Percentiles rank a stretch among this genome's conserved stretches.
Evolutionary conservation across 92 coral and sea anemone species (phyloP).

Genomic region (Plumapathes pennacea): DNA sequence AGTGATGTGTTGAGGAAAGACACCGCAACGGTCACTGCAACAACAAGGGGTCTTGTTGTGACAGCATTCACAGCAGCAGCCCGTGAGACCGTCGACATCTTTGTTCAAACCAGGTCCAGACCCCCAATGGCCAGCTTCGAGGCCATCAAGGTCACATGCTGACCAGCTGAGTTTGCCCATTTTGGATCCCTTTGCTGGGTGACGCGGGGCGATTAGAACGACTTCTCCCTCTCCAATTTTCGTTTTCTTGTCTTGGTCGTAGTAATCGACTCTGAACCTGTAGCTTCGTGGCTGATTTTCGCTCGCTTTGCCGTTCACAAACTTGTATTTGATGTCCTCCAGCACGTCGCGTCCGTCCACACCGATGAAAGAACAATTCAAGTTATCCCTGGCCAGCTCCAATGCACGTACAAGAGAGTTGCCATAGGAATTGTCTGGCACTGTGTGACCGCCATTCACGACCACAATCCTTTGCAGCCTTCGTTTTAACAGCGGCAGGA

Average conservation of each 20-base stretch:
- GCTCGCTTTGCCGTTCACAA: conserved; percentile 7
- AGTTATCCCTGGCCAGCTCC: conserved; percentile 49
- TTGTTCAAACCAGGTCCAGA: conserved; percentile 53
- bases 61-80: conserved; percentile 74
- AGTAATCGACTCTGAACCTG: conserved; percentile 55
- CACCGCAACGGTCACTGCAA: conserved; percentile 26
- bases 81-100: conserved; percentile 61
- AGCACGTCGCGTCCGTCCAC: conserved; percentile 49
- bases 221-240: conserved; percentile 40
- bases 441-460: conserved; percentile 23
- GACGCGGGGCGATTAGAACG: conserved; percentile 42
- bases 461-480: conserved; percentile 37
- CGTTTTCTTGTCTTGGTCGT: conserved; percentile 8
- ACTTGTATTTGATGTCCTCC: conserved; percentile 46
- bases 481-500: conserved; percentile 46
- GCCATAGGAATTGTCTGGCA: not conserved
- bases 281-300: conserved; percentile 45
- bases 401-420: conserved; percentile 16
- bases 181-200: too few relatives aligned
- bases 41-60: conserved; percentile 26
- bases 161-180: too few relatives aligned
- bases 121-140: conserved; percentile 62
- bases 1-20: conserved; percentile 62
- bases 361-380: conserved; percentile 54
- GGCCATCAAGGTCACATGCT: conserved; percentile 1